phyloP scores from a whole-genome alignment of 2,113 vertebrate genomes.

The Bos indicus region DNA sequence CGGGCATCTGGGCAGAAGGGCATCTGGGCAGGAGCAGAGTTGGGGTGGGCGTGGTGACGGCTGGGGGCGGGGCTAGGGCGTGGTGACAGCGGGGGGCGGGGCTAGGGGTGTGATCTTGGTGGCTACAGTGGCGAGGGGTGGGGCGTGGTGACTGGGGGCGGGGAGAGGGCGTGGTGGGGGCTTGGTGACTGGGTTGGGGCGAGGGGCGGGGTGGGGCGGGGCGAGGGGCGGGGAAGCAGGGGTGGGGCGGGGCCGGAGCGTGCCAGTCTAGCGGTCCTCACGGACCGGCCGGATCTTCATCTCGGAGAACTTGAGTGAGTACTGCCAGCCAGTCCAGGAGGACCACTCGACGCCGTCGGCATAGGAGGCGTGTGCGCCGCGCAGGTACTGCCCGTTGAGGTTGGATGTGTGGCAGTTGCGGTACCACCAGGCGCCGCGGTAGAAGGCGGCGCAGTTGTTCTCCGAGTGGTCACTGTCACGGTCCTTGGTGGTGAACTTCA shows the following conservation, averaged over 20 bases:
- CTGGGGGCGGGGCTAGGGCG: background rate
- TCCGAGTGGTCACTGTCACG: slow-evolving; percentile 96
- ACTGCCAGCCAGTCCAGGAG: slow-evolving; percentile 99
- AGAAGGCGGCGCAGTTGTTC: slow-evolving; percentile 98
- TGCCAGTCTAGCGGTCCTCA: slow-evolving; percentile 86
- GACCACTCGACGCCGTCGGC: slow-evolving; percentile 98
- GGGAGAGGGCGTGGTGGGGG: too few relatives aligned
- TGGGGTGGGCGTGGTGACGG: background rate
- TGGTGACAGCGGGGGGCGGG: background rate
- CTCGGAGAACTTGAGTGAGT: slow-evolving; percentile 97
- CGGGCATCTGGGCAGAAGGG: background rate
- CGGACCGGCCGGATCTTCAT: slow-evolving; percentile 95
- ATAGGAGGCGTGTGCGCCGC: slow-evolving; percentile 95
- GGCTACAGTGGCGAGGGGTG: background rate
- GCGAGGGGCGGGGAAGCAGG: fast-evolving
- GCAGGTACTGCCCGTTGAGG: slow-evolving; percentile 97
- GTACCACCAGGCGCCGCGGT: slow-evolving; percentile 99
- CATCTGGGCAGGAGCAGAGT: background rate
- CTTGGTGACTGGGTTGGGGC: background rate
- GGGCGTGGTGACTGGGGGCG: too few relatives aligned
- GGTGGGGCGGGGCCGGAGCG: background rate
- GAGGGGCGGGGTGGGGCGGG: background rate
- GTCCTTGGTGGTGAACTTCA: slow-evolving; percentile 99
- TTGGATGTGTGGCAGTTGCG: slow-evolving; percentile 99
- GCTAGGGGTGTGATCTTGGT: too few relatives aligned